Base-by-base conservation (phyloP, 2,888 invertebrate species). In the Perizoma affinitatum region DNA sequence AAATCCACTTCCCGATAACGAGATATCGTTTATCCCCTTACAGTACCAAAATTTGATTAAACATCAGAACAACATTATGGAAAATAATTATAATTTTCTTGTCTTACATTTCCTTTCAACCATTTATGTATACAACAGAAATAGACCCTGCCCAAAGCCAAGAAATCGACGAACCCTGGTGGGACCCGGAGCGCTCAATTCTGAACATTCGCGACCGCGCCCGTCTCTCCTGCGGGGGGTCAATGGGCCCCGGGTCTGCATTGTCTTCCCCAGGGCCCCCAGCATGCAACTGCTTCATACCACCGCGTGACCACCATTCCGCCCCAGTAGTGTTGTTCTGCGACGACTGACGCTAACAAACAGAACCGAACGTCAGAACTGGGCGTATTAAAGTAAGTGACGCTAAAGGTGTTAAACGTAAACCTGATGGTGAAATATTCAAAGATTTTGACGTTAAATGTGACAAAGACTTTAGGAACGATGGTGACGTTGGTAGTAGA, bases 291-390 rank as follows among this genome's bases (percentile, higher is more conserved):
- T 91, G 91, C 75, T 88, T 91, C 77, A 85, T 86, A 36, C 87
- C 88, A 44, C 88, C 78, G 1, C 67, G 89, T 45, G 90, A 87
- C 74, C 93, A 93, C 69, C 90, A 94, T 75, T 94, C 94, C 0
- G 94, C 94, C 4, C 94, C 94, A 0, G 93, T 87, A n/a, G 94
- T 94, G 38, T 88, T 93, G 11, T 94, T 94, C 80, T 93, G 92
- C 74, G 93, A 90, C n/a, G 88, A 90, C 78, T 89, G 90, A 90
- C 87, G 81, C 72, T 88, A 89, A 88, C 88, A 62, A 60, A 52
- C 63, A 57, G 6, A 59, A 50, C 35, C 54, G n/a, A 44, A 43
- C 58, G 35, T 63, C 58, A 35, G 45, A 45, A 53, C 45, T 36
- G 33, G 22, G 22, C 22, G 22, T 22, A 22, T 22, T 22, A 22